Evolutionary conservation across 2,888 invertebrate genomes (phyloP).

Genomic region (Metallyticus violacea): DNA sequence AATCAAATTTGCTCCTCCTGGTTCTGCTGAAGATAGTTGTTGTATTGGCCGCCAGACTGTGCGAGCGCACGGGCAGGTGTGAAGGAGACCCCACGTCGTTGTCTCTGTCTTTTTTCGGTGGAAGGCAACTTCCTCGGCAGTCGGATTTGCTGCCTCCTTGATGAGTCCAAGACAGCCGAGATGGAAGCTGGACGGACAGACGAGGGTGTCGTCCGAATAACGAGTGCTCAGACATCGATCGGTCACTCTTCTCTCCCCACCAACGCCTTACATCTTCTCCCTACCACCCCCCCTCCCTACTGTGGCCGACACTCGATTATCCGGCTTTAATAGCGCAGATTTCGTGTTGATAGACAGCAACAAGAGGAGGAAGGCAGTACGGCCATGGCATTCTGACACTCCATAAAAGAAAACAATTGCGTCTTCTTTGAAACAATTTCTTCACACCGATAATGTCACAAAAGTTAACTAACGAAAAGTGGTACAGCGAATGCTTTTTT

Average conservation of each 20-base stretch:
- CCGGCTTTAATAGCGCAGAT: not conserved
- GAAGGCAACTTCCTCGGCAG: not conserved
- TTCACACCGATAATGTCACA: too few species aligned
- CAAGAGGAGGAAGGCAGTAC: not conserved
- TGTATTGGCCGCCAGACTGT: not conserved
- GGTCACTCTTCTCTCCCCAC: conserved; percentile 36
- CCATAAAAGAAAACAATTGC: not conserved
- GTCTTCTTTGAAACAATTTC: too few species aligned
- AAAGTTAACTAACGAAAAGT: too few species aligned
- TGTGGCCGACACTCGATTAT: not conserved
- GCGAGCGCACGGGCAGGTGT: not conserved
- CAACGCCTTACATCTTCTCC: conserved; percentile 34
- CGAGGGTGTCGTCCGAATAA: conserved; percentile 49
- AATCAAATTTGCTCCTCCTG: too few species aligned
- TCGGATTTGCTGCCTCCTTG: not conserved
- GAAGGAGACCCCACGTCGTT: not conserved
- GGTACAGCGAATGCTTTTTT: too few species aligned
- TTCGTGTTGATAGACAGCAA: not conserved
- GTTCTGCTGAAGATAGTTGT: not conserved
- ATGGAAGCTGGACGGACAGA: not conserved
- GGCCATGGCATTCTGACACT: not conserved
- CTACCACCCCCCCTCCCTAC: conserved; percentile 30
- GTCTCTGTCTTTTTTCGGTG: not conserved
- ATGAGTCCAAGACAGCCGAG: conserved; percentile 3
- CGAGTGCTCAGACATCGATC: conserved; percentile 46